Base-by-base conservation (phyloP, 2,113 vertebrate genomes). In the Mohoua ochrocephala region DNA sequence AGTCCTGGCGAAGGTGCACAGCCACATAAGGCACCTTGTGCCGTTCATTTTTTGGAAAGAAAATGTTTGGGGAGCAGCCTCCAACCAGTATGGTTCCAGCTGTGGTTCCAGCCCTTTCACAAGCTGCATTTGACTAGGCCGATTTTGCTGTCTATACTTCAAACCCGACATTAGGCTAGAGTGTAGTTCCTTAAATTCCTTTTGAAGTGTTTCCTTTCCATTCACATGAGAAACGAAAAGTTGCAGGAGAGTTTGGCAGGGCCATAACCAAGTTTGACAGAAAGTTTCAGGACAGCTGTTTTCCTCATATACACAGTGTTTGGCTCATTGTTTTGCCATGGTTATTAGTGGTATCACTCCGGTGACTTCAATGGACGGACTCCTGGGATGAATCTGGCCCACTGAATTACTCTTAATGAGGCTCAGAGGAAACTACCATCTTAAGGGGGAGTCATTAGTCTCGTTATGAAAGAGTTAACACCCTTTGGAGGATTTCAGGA, bases 391-490 rank as follows among this genome's bases (percentile, higher is more conserved):
- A 92, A 83, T 80, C 70, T 95, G 57, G 37, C 82, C 70, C n/a
- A 30, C 45, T 83, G 86, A 80, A 91, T 91, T 87, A 94, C 88
- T 47, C 57, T 81, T 86, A 91, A 89, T 86, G 61, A 94, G 68
- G n/a, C 41, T 84, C 63, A 87, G 26, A 85, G 50, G 64, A 94
- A 92, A 61, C 79, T 74, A 76, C n/a, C 71, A 82, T 37, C 65
- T 96, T 56, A 93, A 91, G 86, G 91, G 89, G 82, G 81, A 86
- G 87, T 78, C 89, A 94, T 84, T 76, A 85, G 28, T 80, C 42
- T 83, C 31, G 12, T 97, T 96, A 89, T 70, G 93, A 94, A 93
- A 86, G 91, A 95, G 96, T 94, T 97, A 96, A 97, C 93, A 97
- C 89, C 96, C 93, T 95, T 70, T 95, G 95, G 96, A 95, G 41